Conservation (phyloP, 2,888 invertebrate genomes). For the Orchesella flavescens region DNA sequence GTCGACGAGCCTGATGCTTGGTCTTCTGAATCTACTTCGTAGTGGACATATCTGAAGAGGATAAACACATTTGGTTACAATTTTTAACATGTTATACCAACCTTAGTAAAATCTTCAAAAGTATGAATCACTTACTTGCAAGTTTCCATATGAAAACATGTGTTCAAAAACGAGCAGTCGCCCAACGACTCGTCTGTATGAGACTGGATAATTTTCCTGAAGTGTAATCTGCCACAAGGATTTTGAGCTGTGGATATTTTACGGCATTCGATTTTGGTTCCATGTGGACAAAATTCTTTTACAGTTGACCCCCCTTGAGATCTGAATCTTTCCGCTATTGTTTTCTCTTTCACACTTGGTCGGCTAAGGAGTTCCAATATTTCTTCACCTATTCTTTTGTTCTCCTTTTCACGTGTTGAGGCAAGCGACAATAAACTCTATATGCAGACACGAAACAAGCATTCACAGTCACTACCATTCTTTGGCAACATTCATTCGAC, state of each 20-base stretch:
- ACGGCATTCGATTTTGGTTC: slow-evolving; percentile 90
- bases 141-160: slow-evolving; percentile 99
- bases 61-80: background rate
- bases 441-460: slow-evolving; percentile 23
- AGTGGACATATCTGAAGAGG: slow-evolving; percentile 90
- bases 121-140: slow-evolving; percentile 83
- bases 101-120: no score
- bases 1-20: background rate
- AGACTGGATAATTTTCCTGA: slow-evolving; percentile 95
- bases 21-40: slow-evolving; percentile 88
- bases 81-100: background rate
- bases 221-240: slow-evolving; percentile 92
- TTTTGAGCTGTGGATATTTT: slow-evolving; percentile 76
- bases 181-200: slow-evolving; percentile 96
- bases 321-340: slow-evolving; percentile 94
- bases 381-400: slow-evolving; percentile 95
- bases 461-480: no score
- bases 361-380: slow-evolving; percentile 93
- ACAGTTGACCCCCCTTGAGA: slow-evolving; percentile 86
- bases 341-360: slow-evolving; percentile 96
- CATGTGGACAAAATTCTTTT: slow-evolving; percentile 95
- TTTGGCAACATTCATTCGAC: no score
- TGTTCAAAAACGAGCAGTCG: slow-evolving; percentile 97
- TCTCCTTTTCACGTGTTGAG: slow-evolving; percentile 95
- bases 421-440: slow-evolving; percentile 92